These are phyloP conservation scores for Tenrec ecaudatus DNA, from an alignment of 2,113 vertebrate genomes.

Conservation along the genomic window DNA sequence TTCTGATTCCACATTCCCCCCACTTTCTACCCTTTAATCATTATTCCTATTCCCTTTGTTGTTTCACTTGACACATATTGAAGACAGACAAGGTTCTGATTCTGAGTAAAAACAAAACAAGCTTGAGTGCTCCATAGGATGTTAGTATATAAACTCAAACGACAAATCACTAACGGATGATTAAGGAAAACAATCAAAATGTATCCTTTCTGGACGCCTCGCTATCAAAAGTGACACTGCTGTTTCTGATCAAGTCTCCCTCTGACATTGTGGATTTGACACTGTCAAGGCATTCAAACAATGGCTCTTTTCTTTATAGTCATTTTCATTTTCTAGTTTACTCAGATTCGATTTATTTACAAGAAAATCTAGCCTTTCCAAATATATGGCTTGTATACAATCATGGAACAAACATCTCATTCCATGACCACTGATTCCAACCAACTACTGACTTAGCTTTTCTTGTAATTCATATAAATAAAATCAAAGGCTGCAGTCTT, in stretches of 20 bases:
- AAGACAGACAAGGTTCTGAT: not conserved
- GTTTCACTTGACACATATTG: not conserved
- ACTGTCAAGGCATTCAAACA: not conserved
- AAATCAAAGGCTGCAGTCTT: not conserved
- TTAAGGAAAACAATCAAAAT: not conserved
- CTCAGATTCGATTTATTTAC: not conserved
- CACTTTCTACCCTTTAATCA: not conserved
- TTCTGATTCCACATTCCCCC: not conserved
- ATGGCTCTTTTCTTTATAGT: not conserved
- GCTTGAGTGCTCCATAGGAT: not conserved
- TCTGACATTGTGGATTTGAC: not conserved
- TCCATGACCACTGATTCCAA: not conserved
- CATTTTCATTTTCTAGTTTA: not conserved
- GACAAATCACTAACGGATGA: not conserved
- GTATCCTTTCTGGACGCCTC: not conserved
- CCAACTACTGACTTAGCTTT: too few relatives aligned
- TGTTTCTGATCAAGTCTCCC: not conserved
- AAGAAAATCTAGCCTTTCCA: not conserved
- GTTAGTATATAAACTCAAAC: not conserved
- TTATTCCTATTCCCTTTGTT: not conserved
- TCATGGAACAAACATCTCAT: not conserved
- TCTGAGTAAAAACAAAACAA: not conserved
- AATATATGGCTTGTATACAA: not conserved
- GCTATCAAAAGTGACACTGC: not conserved
- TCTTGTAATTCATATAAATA: not conserved